Conservation (phyloP, 2,888 invertebrate species). For the Aphrophora alni region DNA sequence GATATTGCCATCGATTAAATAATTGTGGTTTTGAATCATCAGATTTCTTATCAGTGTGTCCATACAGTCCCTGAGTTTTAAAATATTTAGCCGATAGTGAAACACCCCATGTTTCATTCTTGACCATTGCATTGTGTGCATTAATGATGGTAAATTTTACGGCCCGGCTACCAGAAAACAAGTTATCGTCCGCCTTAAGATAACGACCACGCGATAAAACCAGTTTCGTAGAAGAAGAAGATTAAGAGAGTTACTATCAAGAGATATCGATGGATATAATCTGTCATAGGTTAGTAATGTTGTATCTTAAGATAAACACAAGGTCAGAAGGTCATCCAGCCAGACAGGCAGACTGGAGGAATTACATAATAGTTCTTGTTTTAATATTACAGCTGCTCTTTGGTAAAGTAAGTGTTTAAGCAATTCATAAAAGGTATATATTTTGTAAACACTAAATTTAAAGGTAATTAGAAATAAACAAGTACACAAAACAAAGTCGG, state of each 20-base stretch:
- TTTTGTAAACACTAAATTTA: no score
- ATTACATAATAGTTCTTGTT: no score
- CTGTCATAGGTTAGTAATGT: neutral
- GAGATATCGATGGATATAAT: neutral
- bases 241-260: conserved; percentile 1
- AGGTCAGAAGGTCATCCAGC: neutral
- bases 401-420: no score
- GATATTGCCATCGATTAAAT: no score
- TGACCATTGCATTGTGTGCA: neutral
- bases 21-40: no score
- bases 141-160: neutral
- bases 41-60: no score
- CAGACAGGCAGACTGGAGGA: neutral
- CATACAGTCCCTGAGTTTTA: no score
- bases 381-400: no score
- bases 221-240: neutral
- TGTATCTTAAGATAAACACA: neutral
- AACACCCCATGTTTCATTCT: neutral
- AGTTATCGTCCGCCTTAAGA: neutral
- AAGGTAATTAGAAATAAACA: no score
- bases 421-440: no score
- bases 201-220: neutral
- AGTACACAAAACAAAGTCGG: no score
- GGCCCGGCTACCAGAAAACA: neutral
- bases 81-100: no score